Evolutionary conservation across 92 coral and sea anemone genomes (phyloP).

Genomic region (Micromussa lordhowensis): DNA sequence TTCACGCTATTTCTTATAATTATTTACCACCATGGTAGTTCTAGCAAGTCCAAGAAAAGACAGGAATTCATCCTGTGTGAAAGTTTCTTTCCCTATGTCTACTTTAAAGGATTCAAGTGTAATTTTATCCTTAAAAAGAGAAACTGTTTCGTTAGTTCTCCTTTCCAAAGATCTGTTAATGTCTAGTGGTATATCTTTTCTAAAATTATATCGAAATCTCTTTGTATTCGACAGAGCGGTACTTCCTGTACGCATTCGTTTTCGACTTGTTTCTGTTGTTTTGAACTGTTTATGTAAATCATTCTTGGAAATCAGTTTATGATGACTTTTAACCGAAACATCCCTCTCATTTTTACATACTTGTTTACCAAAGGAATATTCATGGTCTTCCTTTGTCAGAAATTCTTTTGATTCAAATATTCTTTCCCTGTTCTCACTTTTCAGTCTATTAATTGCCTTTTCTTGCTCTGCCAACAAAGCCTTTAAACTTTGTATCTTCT

Average conservation of each 20-base stretch:
- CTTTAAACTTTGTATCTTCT: constrained; percentile 19
- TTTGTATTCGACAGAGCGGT: background rate
- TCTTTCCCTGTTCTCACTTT: constrained; percentile 11
- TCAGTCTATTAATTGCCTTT: constrained; percentile 8
- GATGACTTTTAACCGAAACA: background rate
- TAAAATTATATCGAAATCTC: constrained; percentile 26
- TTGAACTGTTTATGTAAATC: background rate
- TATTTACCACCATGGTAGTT: background rate
- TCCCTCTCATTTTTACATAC: background rate
- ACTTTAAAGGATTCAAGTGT: background rate
- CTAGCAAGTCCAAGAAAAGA: constrained; percentile 28
- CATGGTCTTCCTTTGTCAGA: background rate
- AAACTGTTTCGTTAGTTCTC: background rate
- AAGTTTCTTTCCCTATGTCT: constrained; percentile 2
- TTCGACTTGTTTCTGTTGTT: background rate
- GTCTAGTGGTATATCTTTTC: constrained; percentile 3
- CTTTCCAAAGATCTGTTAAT: background rate
- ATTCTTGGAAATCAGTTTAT: background rate
- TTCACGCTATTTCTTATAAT: background rate
- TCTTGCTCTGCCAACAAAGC: constrained; percentile 32
- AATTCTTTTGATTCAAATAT: background rate
- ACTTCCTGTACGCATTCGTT: background rate
- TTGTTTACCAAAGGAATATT: background rate
- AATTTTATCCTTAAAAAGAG: background rate
- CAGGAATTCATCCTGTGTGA: constrained; percentile 31